Base-by-base conservation (phyloP, 1,140 invertebrate genomes). In the Drosophila punjabiensis region DNA sequence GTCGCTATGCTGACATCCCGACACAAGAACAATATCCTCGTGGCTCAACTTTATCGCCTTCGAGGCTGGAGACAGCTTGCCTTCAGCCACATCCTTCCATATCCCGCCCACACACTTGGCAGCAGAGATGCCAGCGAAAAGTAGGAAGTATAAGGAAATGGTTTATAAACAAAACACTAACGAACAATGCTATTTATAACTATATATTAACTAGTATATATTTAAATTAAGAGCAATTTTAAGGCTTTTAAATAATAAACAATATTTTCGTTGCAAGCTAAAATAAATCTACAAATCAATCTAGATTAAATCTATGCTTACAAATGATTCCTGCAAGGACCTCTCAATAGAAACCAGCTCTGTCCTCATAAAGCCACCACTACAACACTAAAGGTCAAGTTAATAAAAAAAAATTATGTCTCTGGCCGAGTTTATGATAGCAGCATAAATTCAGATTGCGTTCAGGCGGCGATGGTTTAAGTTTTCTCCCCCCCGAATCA, bases 341-440 rank as follows among this genome's bases (percentile, higher is more conserved):
- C 3, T 9, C 5, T 4, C 11, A 9, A 35, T 14, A 0, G 11
- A 33, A 30, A 30, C 9, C 48, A 53, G n/a, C 10, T 30, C 52
- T 55, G 33, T 55, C n/a, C n/a, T 0, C 4, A 18, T 18, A 53
- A 33, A 53, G 30, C 11, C n/a, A 14, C 30, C 11, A 53, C 30
- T 45, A 14, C 62, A 28, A 50, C 61, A 62, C 43, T 20, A 77
- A 86, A 82, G 76, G 79, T 76, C 84, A 87, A 76, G 66, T 64
- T 67, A 64, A 71, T 76, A 82, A 87, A 79, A 66, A 45, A 45
- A 14, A 56, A 68, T 67, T 14, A 43, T 56, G 43, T 35, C 56
- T 37, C n/a, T 14, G 47, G 10, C 39, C 28, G 60, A 47, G 28
- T 62, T 66, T 78, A 64, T 71, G 63, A 62, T 71, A 69, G 83